Percentiles rank a stretch among this genome's conserved stretches.
phyloP scores from a whole-genome alignment of 2,888 invertebrate genomes.

The Ichneumoninae sp. region DNA sequence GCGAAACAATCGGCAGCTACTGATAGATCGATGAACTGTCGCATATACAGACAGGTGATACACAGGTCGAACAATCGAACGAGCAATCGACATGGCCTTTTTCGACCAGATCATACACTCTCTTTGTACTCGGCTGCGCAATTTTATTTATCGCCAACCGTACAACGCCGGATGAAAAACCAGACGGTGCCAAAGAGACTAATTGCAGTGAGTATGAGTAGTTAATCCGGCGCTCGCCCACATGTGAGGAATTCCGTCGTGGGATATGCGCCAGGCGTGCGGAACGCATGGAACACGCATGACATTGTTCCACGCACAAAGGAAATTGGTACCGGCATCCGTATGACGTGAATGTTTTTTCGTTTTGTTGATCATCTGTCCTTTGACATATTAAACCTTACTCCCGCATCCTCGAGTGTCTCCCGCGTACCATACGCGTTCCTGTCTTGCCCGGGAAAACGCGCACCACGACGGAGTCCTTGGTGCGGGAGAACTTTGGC shows the following conservation, averaged over 20 bases:
- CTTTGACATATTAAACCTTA: background rate
- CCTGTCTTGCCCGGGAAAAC: background rate
- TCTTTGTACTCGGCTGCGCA: background rate
- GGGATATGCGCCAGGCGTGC: background rate
- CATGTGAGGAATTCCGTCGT: background rate
- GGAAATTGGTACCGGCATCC: background rate
- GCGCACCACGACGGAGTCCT: background rate
- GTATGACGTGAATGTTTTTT: background rate
- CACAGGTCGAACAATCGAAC: slow-evolving; percentile 67
- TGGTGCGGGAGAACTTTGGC: too few species aligned
- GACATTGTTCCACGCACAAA: background rate
- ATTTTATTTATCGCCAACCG: background rate
- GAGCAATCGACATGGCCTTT: slow-evolving; percentile 50
- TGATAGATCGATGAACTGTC: slow-evolving; percentile 35
- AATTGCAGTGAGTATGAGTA: background rate
- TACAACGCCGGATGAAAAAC: background rate
- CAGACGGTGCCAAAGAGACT: background rate
- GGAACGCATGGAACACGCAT: background rate
- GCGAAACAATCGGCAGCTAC: background rate
- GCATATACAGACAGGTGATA: slow-evolving; percentile 6
- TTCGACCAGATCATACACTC: background rate
- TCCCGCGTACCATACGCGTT: background rate
- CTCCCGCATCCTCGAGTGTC: background rate
- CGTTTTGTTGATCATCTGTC: background rate
- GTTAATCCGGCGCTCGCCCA: background rate